Evolutionary conservation across 2,113 vertebrate genomes (phyloP).

Genomic region (Oreotragus oreotragus): DNA sequence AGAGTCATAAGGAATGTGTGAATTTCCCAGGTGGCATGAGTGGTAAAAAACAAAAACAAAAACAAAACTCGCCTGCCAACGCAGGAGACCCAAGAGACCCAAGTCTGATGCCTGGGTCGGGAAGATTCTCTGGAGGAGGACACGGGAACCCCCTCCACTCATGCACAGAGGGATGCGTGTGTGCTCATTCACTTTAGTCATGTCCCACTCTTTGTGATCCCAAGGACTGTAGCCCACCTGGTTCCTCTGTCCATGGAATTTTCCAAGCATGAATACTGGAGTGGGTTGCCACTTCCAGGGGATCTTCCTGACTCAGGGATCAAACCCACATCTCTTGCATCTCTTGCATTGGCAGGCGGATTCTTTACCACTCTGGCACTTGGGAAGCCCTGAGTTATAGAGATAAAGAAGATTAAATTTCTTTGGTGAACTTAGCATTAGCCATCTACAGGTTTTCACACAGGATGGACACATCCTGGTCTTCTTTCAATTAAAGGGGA

Average conservation of each 20-base stretch:
- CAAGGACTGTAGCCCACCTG: background rate
- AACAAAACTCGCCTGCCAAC: rapidly evolving
- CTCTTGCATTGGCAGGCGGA: background rate
- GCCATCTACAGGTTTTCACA: background rate
- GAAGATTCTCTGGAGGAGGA: background rate
- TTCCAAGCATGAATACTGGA: background rate
- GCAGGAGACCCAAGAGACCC: background rate
- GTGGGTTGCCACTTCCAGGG: background rate
- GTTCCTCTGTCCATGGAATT: background rate
- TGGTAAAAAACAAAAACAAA: background rate
- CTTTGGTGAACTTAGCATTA: background rate
- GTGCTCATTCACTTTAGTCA: background rate
- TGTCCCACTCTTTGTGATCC: background rate
- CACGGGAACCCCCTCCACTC: background rate
- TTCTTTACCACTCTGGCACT: background rate
- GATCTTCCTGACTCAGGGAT: background rate
- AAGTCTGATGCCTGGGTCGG: rapidly evolving
- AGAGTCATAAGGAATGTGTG: background rate
- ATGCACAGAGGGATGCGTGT: background rate
- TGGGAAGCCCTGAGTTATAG: background rate
- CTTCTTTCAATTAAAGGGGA: conserved; percentile 30
- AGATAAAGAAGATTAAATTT: conserved; percentile 33
- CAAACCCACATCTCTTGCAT: background rate
- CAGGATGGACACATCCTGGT: background rate
- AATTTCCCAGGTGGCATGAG: background rate